Conservation (phyloP, 2,113 vertebrate species). For the Bambusicola thoracicus region DNA sequence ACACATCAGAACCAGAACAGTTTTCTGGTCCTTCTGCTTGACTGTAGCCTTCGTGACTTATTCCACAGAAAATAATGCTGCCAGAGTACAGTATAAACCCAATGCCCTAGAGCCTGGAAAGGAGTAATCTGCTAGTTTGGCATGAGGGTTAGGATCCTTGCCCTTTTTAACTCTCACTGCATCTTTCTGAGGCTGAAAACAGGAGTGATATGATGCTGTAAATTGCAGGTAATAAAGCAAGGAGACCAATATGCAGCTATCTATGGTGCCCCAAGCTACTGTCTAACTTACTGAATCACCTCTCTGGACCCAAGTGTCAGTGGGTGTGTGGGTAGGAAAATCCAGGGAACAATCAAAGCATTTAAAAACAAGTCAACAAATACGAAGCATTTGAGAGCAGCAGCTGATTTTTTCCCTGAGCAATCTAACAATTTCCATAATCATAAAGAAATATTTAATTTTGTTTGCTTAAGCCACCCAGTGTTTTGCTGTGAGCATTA, state of each 20-base stretch:
- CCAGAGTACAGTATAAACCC: not conserved
- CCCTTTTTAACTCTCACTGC: accelerated
- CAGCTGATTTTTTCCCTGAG: not conserved
- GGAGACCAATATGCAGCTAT: not conserved
- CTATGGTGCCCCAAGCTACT: not conserved
- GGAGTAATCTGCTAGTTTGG: not conserved
- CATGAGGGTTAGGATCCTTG: not conserved
- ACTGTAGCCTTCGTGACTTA: accelerated
- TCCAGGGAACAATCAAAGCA: not conserved
- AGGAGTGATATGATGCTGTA: not conserved
- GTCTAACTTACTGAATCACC: not conserved
- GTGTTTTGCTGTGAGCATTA: conserved; percentile 42
- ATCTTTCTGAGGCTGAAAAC: not conserved
- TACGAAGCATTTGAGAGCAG: not conserved
- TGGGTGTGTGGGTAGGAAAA: not conserved
- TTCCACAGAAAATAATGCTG: not conserved
- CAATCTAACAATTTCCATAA: conserved; percentile 7
- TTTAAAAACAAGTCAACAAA: not conserved
- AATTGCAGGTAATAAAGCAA: not conserved
- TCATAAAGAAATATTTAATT: conserved; percentile 31
- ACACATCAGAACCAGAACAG: accelerated
- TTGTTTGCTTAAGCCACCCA: conserved; percentile 34
- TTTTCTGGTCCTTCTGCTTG: not conserved
- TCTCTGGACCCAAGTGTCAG: not conserved
- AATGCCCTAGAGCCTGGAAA: not conserved